Conservation (phyloP, 2,888 invertebrate species). For the Aporophyla nigra region DNA sequence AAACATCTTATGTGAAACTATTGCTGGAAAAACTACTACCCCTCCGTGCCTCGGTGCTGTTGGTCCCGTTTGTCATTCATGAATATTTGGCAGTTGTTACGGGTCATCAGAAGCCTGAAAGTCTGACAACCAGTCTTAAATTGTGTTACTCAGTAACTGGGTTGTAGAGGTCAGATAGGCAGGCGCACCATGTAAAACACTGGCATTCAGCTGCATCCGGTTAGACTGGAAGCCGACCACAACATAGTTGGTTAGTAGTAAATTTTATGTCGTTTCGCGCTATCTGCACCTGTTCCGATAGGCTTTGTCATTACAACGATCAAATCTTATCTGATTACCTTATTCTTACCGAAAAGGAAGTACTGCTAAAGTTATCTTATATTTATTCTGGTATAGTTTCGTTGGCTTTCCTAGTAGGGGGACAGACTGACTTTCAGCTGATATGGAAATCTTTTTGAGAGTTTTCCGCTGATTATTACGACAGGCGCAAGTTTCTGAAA, state of each 20-base stretch:
- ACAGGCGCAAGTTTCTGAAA: background rate
- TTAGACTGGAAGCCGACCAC: background rate
- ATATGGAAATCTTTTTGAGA: background rate
- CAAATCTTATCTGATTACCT: slow-evolving; percentile 46
- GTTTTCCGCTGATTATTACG: background rate
- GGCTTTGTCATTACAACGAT: slow-evolving; percentile 7
- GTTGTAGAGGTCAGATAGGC: no score
- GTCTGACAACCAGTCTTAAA: no score
- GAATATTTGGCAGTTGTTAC: no score
- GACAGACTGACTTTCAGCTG: background rate
- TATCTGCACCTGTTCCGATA: slow-evolving; percentile 37
- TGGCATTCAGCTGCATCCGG: background rate
- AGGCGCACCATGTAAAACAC: no score
- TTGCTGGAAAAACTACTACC: background rate
- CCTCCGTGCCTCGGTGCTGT: no score
- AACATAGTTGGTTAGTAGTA: background rate
- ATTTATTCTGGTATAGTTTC: background rate
- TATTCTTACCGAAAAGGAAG: slow-evolving; percentile 30
- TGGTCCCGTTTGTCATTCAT: no score
- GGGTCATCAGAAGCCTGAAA: no score
- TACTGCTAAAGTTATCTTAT: slow-evolving; percentile 3
- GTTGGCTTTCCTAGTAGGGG: background rate
- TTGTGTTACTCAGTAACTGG: no score
- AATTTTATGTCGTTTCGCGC: background rate
- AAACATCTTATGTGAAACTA: background rate